Percentiles rank a stretch among this genome's conserved stretches.
Evolutionary conservation across 1,140 invertebrate genomes (phyloP).

Genomic region (Aporrectodea caliginosa): DNA sequence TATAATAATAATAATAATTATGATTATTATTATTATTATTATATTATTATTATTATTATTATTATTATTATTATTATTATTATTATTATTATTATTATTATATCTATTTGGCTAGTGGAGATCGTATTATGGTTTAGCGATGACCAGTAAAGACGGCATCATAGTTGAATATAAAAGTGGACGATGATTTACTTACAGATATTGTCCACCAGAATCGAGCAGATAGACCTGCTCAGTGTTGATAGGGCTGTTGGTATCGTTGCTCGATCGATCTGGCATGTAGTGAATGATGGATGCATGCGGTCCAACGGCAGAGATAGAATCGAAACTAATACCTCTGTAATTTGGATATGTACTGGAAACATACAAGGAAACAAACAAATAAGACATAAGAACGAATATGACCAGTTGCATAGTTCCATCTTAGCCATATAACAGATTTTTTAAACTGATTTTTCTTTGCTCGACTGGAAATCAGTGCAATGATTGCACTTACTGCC

Average conservation of each 20-base stretch:
- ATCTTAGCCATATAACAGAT: too few relatives aligned
- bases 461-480: too few relatives aligned
- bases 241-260: constrained; percentile 69
- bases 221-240: constrained; percentile 74
- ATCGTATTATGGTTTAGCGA: too few relatives aligned
- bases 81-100: too few relatives aligned
- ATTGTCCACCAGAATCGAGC: constrained; percentile 84
- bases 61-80: too few relatives aligned
- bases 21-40: too few relatives aligned
- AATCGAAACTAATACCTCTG: constrained; percentile 83
- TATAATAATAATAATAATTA: too few relatives aligned
- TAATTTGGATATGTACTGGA: constrained; percentile 68
- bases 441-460: too few relatives aligned
- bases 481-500: too few relatives aligned
- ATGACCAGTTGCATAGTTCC: constrained; percentile 3
- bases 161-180: constrained; percentile 12
- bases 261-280: constrained; percentile 50
- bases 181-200: constrained; percentile 51
- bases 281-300: constrained; percentile 96
- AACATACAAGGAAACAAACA: constrained; percentile 32
- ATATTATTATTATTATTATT: too few relatives aligned
- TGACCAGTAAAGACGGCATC: too few relatives aligned
- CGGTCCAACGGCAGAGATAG: constrained; percentile 83
- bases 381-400: not conserved
- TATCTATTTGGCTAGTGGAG: too few relatives aligned